Conservation (phyloP, 2,113 vertebrate genomes). For the Strix aluco region DNA sequence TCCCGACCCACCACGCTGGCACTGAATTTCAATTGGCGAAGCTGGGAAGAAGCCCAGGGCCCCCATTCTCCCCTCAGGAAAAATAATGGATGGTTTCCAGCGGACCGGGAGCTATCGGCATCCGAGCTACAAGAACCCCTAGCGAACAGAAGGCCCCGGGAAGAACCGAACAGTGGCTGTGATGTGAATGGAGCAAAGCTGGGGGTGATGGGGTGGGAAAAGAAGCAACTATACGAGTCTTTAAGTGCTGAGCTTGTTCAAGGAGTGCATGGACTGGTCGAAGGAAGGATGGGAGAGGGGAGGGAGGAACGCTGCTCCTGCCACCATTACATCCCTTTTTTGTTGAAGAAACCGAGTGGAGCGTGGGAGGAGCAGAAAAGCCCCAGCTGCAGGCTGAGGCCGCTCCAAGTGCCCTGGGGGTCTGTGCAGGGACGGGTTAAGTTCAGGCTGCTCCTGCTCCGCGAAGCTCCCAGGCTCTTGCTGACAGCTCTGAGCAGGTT, state of each 20-base stretch:
- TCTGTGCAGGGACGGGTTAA: background rate
- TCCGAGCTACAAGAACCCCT: background rate
- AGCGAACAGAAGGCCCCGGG: background rate
- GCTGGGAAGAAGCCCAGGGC: background rate
- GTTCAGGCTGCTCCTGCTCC: background rate
- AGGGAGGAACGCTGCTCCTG: background rate
- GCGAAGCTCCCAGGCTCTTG: background rate
- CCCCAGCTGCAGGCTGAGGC: background rate
- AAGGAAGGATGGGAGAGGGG: background rate
- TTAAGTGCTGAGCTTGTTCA: background rate
- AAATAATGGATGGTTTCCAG: background rate
- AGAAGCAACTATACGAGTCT: background rate
- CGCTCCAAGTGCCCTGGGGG: background rate
- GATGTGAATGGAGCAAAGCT: background rate
- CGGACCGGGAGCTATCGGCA: background rate
- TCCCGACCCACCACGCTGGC: background rate
- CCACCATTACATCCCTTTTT: background rate
- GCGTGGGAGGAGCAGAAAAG: background rate
- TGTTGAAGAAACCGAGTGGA: background rate
- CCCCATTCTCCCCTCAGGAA: background rate
- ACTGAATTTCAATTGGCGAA: background rate
- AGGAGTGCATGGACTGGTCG: background rate
- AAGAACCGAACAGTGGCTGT: background rate
- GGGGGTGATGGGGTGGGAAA: background rate
- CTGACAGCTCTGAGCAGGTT: background rate